Percentiles rank a stretch among this genome's conserved stretches.
phyloP scores from a whole-genome alignment of 2,888 invertebrate species.

The Nebria brevicollis region DNA sequence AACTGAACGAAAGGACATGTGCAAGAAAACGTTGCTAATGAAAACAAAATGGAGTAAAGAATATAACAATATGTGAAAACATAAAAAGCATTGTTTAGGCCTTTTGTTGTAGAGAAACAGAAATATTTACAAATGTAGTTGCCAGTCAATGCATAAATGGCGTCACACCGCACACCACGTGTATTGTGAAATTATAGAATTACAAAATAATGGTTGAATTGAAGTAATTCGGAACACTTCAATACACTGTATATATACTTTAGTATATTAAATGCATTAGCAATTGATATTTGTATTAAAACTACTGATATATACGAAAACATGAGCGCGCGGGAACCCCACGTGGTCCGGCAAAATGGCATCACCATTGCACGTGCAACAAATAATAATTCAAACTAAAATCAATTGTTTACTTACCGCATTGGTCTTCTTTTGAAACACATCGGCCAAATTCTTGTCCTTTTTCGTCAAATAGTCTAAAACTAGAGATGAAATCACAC shows the following conservation, averaged over 20 bases:
- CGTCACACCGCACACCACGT: slow-evolving; percentile 10
- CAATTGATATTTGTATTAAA: neutral
- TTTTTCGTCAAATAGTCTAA: slow-evolving; percentile 73
- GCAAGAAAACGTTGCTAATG: too few relatives aligned
- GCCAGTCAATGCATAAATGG: slow-evolving; percentile 4
- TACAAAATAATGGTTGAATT: neutral
- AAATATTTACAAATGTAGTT: neutral
- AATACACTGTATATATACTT: neutral
- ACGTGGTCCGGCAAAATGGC: slow-evolving; percentile 44
- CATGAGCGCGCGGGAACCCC: slow-evolving; percentile 36
- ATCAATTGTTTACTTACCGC: slow-evolving; percentile 70
- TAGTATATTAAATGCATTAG: neutral
- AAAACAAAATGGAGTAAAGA: too few relatives aligned
- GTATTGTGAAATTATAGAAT: neutral
- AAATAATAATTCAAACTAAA: neutral
- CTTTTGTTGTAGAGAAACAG: neutral
- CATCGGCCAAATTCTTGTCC: slow-evolving; percentile 74
- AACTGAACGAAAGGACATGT: too few relatives aligned
- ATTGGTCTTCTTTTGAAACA: slow-evolving; percentile 77
- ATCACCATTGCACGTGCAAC: slow-evolving; percentile 7
- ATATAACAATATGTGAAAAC: too few relatives aligned
- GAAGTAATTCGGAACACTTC: neutral
- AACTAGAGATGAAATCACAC: slow-evolving; percentile 68
- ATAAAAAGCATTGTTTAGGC: too few relatives aligned
- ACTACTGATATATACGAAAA: slow-evolving; percentile 9